phyloP scores from a whole-genome alignment of 2,797 vertebrate species.

The Zenarchopterus dispar region DNA sequence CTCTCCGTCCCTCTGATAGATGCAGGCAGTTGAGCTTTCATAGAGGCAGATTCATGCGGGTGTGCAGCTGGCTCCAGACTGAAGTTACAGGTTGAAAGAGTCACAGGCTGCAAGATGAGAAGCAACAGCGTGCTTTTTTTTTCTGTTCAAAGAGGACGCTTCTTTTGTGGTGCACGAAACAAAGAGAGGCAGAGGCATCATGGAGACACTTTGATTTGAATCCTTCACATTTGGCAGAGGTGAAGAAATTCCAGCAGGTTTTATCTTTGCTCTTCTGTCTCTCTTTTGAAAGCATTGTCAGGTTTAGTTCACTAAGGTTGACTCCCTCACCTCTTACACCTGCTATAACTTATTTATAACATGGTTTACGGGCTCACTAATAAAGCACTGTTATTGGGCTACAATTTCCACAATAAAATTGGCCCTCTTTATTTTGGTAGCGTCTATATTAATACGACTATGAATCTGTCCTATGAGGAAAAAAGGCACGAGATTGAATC shows the following conservation, averaged over 20 bases:
- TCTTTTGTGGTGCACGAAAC: slow-evolving; percentile 18
- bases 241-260: slow-evolving; percentile 24
- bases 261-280: slow-evolving; percentile 16
- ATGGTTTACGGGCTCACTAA: not conserved
- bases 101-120: slow-evolving; percentile 47
- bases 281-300: slow-evolving; percentile 27
- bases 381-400: not conserved
- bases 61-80: slow-evolving; percentile 81
- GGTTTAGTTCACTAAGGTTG: slow-evolving; percentile 19
- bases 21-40: slow-evolving; percentile 52
- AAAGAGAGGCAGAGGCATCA: slow-evolving; percentile 7
- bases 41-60: slow-evolving; percentile 75
- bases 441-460: slow-evolving; percentile 5
- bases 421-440: not conserved
- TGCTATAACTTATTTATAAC: slow-evolving; percentile 4
- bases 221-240: slow-evolving; percentile 29
- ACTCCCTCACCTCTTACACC: not conserved
- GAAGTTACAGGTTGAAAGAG: slow-evolving; percentile 80
- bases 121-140: slow-evolving; percentile 8
- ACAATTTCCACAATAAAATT: not conserved
- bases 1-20: slow-evolving; percentile 47
- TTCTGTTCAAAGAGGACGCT: slow-evolving; percentile 42
- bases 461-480: slow-evolving; percentile 17
- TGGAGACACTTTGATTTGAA: slow-evolving; percentile 28
- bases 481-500: slow-evolving; percentile 25